Conservation (phyloP, 53 echinoderm and acorn worm species). For the Apostichopus leukothele region DNA sequence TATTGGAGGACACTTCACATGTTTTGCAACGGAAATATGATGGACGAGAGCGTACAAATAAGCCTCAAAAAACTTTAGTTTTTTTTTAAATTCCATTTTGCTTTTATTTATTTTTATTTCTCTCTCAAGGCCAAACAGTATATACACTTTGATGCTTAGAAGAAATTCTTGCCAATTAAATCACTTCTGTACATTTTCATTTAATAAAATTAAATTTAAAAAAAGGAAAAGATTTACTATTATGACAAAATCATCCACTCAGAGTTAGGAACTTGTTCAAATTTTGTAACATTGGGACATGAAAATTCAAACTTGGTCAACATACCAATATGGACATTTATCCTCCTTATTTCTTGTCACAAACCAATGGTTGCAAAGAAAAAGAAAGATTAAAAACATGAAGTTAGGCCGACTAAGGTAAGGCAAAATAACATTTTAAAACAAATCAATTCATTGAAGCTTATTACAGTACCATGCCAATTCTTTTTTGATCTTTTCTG, state of each 20-base stretch:
- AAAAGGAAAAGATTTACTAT: background rate
- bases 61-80: background rate
- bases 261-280: background rate
- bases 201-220: background rate
- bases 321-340: too few species aligned
- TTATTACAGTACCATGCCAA: background rate
- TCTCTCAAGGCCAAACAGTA: conserved; percentile 36
- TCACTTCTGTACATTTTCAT: conserved; percentile 29
- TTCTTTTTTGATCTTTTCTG: too few species aligned
- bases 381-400: background rate
- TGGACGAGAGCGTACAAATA: conserved; percentile 7
- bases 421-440: background rate
- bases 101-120: background rate
- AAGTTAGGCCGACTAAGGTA: background rate
- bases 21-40: background rate
- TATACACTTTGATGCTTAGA: conserved; percentile 31
- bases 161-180: background rate
- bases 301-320: background rate
- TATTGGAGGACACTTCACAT: conserved; percentile 5
- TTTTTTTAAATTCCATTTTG: background rate
- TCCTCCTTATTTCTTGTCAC: too few species aligned
- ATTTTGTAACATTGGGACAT: background rate
- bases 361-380: background rate
- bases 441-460: background rate
- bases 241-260: background rate